Evolutionary conservation across 2,888 invertebrate species (phyloP).

Genomic region (Salticus scenicus): DNA sequence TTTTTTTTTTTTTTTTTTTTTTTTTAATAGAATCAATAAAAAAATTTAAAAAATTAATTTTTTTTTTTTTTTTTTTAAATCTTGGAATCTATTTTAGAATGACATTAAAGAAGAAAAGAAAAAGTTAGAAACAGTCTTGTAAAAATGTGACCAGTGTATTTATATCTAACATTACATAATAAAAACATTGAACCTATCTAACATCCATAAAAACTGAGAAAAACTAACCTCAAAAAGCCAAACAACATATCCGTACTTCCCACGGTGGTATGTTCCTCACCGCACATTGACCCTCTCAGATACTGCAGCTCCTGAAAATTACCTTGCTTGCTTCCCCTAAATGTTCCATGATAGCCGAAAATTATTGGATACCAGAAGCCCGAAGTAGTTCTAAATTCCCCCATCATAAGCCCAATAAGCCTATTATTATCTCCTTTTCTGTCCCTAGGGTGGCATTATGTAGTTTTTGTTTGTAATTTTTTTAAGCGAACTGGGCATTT

Average conservation of each 20-base stretch:
- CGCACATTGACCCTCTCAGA: constrained; percentile 30
- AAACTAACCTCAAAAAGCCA: not conserved
- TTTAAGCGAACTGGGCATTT: not conserved
- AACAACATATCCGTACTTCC: not conserved
- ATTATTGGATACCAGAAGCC: constrained; percentile 59
- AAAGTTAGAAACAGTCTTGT: too few species aligned
- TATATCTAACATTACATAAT: too few species aligned
- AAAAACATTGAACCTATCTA: too few species aligned
- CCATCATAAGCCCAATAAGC: constrained; percentile 27
- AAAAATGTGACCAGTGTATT: too few species aligned
- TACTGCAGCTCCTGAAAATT: constrained; percentile 27
- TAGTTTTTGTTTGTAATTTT: not conserved
- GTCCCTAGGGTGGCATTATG: not conserved
- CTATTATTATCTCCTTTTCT: constrained; percentile 40
- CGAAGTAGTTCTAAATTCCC: constrained; percentile 46
- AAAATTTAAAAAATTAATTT: too few species aligned
- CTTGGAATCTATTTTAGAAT: too few species aligned
- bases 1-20: too few species aligned
- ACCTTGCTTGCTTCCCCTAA: constrained; percentile 20
- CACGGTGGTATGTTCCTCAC: constrained; percentile 10
- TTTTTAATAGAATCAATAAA: too few species aligned
- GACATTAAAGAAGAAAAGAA: too few species aligned
- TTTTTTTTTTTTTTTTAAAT: too few species aligned
- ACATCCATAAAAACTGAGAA: too few species aligned
- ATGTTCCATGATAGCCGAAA: constrained; percentile 57